Percentiles rank a stretch among this genome's conserved stretches.
Evolutionary conservation across 1,140 invertebrate species (phyloP).

Genomic region (Heliconius nattereri): DNA sequence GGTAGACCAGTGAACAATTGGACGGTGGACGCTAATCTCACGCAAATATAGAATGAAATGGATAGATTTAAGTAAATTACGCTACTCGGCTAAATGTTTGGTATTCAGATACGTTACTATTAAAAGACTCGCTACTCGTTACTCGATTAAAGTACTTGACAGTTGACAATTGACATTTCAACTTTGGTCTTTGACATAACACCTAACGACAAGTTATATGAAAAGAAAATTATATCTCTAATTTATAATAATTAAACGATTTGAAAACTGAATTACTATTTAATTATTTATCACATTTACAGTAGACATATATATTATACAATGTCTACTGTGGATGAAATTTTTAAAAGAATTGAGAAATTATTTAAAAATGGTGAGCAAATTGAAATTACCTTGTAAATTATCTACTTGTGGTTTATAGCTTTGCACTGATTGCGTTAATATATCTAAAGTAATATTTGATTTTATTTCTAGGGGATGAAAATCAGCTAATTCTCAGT

Average conservation of each 20-base stretch:
- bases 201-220: too few relatives aligned
- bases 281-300: neutral
- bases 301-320: neutral
- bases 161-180: too few relatives aligned
- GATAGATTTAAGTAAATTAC: too few relatives aligned
- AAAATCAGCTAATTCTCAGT: neutral
- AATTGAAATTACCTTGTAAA: neutral
- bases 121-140: too few relatives aligned
- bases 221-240: too few relatives aligned
- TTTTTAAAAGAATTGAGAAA: slow-evolving; percentile 53
- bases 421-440: neutral
- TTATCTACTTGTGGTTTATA: neutral
- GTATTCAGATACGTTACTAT: too few relatives aligned
- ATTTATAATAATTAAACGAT: neutral
- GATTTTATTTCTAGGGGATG: slow-evolving; percentile 15
- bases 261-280: neutral
- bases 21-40: too few relatives aligned
- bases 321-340: slow-evolving; percentile 26
- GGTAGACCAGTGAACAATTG: too few relatives aligned
- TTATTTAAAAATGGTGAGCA: slow-evolving; percentile 51
- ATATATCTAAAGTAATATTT: neutral
- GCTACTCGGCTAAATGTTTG: too few relatives aligned
- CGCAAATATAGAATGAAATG: too few relatives aligned
- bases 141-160: too few relatives aligned
- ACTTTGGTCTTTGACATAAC: too few relatives aligned